Conservation (phyloP, 2,888 invertebrate genomes). For the Drosophila mulleri region DNA sequence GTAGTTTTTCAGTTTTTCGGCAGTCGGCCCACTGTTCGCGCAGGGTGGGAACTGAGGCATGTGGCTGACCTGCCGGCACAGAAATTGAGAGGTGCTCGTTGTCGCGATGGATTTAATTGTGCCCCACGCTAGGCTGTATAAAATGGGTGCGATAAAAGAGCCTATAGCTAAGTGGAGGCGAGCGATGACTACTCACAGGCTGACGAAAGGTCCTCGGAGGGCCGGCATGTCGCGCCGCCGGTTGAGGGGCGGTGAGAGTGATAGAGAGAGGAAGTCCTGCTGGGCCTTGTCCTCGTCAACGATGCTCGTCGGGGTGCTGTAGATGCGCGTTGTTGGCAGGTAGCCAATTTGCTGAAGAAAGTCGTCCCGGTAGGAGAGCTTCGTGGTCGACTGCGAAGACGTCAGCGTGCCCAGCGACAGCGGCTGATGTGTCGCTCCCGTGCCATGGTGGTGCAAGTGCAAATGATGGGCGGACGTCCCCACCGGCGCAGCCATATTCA, state of each 20-base stretch:
- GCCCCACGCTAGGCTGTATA: constrained; percentile 11
- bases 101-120: constrained; percentile 44
- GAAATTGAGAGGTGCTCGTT: constrained; percentile 39
- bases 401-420: constrained; percentile 72
- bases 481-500: constrained; percentile 40
- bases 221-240: constrained; percentile 85
- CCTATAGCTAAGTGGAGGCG: constrained; percentile 16
- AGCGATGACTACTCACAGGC: constrained; percentile 82
- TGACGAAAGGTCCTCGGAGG: constrained; percentile 84
- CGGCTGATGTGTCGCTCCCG: constrained; percentile 49
- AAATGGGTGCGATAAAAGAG: constrained; percentile 16
- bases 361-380: constrained; percentile 84
- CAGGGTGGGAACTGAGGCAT: constrained; percentile 53
- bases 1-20: neutral
- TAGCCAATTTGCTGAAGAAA: constrained; percentile 85
- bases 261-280: constrained; percentile 85
- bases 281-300: constrained; percentile 83
- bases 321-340: constrained; percentile 84
- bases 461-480: constrained; percentile 67
- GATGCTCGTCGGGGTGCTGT: constrained; percentile 81
- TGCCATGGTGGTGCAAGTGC: constrained; percentile 72
- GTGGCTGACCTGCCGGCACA: constrained; percentile 46
- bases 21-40: constrained; percentile 34
- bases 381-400: constrained; percentile 82
- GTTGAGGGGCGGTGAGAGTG: constrained; percentile 85